Base-by-base conservation (phyloP, 2,888 invertebrate species). In the Diaphora mendica region DNA sequence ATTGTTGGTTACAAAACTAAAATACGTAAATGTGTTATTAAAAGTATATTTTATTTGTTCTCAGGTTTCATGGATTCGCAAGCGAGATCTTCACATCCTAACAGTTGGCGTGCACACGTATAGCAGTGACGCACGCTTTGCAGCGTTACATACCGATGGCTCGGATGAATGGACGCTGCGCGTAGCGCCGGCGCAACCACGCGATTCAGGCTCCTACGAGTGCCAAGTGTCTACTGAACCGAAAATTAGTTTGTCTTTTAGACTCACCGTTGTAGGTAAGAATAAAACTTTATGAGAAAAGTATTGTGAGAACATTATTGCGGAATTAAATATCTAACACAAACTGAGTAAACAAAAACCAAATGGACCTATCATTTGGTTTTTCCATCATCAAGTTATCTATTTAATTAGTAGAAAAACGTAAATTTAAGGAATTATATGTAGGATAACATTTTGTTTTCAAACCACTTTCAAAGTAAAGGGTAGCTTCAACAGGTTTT, bases 221-320 rank as follows among this genome's bases (percentile, higher is more conserved):
- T 99, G 99, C 91, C 99, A 99, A 96, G 98, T 99, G 82, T 98
- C 98, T 87, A 98, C 98, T 30, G 98, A 98, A 91, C 98, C 99
- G 74, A 99, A 99, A 95, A 98, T 98, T 94, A 98, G 98, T 91
- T 83, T 95, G 70, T 94, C 97, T 23, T 98, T 97, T 90, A 96
- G 97, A 86, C 96, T 98, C 71, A 97, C 97, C 85, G 98, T 98
- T 87, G 97, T 98, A 75, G 97, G 98, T 98, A 90, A 96, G 97
- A 96, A 62, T 30, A 30, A 62, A 30, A 62, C 7, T 30, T 26
- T 2, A 5, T 30, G 3, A 59, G 13, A n/a, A 59, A 26, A 1
- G 11, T n/a, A 23, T 48, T 48, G 7, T 48, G 0, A 48, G 23
- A 48, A 48, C 8, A 23, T 51, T 23, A 23, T 23, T 9, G 23